Evolutionary conservation across 2,797 vertebrate genomes (phyloP).

Genomic region (Pogonophryne albipinna): DNA sequence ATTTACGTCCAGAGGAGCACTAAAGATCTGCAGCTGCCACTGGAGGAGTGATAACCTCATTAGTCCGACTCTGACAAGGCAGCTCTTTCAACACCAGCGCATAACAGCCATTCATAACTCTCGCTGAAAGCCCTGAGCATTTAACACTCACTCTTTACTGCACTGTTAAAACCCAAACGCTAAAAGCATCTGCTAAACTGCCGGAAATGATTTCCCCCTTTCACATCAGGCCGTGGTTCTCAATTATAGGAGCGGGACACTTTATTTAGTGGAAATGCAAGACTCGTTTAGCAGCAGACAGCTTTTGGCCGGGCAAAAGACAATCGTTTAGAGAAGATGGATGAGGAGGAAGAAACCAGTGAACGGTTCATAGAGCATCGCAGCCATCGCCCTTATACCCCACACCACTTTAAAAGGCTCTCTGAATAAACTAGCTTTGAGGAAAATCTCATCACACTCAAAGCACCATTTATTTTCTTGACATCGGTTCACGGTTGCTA

Average conservation of each 20-base stretch:
- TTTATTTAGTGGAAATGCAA: slow-evolving; percentile 49
- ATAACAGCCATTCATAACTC: slow-evolving; percentile 10
- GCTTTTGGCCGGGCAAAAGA: slow-evolving; percentile 41
- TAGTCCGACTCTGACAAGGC: slow-evolving; percentile 16
- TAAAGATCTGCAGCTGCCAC: slow-evolving; percentile 32
- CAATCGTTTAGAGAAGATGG: slow-evolving; percentile 44
- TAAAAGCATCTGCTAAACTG: slow-evolving; percentile 26
- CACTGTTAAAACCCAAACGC: neutral
- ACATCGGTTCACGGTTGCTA: slow-evolving; percentile 5
- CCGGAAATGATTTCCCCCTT: slow-evolving; percentile 29
- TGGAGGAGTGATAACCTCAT: slow-evolving; percentile 35
- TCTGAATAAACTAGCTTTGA: slow-evolving; percentile 30
- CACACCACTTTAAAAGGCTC: neutral
- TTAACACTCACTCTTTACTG: slow-evolving; percentile 18
- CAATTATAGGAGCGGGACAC: slow-evolving; percentile 28
- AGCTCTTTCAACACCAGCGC: slow-evolving; percentile 27
- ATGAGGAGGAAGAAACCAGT: slow-evolving; percentile 49
- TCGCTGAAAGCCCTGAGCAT: slow-evolving; percentile 2
- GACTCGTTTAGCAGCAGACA: slow-evolving; percentile 45
- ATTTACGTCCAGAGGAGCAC: slow-evolving; percentile 13
- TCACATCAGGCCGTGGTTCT: slow-evolving; percentile 11
- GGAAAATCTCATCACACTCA: slow-evolving; percentile 15
- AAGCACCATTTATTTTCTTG: slow-evolving; percentile 23
- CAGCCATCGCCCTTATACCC: slow-evolving; percentile 2
- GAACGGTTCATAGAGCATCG: slow-evolving; percentile 5